Conservation (phyloP, 2,113 vertebrate species). For the Urocitellus parryii region DNA sequence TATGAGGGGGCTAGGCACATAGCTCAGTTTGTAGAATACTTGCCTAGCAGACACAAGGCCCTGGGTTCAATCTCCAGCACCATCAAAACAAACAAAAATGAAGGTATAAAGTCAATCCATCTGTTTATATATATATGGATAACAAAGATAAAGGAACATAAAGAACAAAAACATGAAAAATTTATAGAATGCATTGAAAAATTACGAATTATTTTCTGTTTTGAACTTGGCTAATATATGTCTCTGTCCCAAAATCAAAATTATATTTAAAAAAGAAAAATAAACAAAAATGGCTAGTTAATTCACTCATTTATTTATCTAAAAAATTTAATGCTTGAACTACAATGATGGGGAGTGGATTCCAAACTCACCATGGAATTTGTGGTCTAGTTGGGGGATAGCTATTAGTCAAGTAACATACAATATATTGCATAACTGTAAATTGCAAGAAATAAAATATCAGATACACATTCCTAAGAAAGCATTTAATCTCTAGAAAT, state of each 20-base stretch:
- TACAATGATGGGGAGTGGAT: neutral
- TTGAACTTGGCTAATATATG: neutral
- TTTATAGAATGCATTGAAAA: neutral
- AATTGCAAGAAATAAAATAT: neutral
- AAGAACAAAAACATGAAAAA: conserved; percentile 37
- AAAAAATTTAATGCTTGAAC: conserved; percentile 27
- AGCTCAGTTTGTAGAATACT: too few species aligned
- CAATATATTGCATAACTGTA: neutral
- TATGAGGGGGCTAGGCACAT: neutral
- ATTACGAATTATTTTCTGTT: neutral
- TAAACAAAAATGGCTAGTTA: neutral
- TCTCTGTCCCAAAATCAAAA: neutral
- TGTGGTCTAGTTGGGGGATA: neutral
- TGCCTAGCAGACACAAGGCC: too few species aligned
- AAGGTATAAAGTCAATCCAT: conserved; percentile 8
- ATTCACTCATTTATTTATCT: conserved; percentile 15
- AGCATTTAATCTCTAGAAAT: neutral
- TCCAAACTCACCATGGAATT: neutral
- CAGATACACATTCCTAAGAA: neutral
- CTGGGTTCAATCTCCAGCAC: too few species aligned
- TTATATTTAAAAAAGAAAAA: conserved; percentile 36
- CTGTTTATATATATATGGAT: neutral
- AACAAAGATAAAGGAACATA: neutral
- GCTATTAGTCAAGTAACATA: conserved; percentile 40
- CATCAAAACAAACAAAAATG: neutral